Evolutionary conservation across 2,113 vertebrate species (phyloP), one percentile per base, ranked within the genome.

Genomic region (Paraplagusia blochii): DNA sequence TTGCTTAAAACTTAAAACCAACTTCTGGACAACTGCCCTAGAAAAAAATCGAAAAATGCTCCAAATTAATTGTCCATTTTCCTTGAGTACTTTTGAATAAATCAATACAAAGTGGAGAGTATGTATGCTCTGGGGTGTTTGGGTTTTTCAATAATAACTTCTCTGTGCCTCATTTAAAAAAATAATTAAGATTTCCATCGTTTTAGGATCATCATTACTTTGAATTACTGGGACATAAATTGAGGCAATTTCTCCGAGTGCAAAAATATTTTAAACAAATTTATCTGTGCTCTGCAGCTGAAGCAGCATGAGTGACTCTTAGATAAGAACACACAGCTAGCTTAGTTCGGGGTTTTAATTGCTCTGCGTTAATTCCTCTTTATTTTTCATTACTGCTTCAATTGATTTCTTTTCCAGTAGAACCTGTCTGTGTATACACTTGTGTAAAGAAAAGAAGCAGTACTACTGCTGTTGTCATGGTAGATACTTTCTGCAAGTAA

Each of bases 181-280:
- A 72, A 76, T 54, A 68, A 69, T 76, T 42, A 64, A 44, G 16
- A 19, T 14, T 48, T 57, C 36, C 7, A 18, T 76, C 71, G 74
- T 77, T 61, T 61, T 66, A 45, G 42, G 34, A 69, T 77, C 59
- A 71, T 66, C 79, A 68, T 65, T 51, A 52, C 59, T 59, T 74
- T 71, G 44, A n/a, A n/a, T n/a, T 53, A 43, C 51, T 74, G 40
- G 42, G 40, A 42, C 60, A 54, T 74, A 53, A 79, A 76, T 58
- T 58, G 42, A 69, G 58, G 74, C 44, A 57, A 66, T 38, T 50
- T 54, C 39, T 72, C 65, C 73, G 36, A 16, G 44, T 69, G 76
- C 66, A 57, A 58, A 13, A 18, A 29, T 29, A 64, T 63, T 72
- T 79, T 70, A 36, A 38, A 69, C 22, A 51, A 69, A 68, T 49